Evolutionary conservation across 2,888 invertebrate genomes (phyloP).

Genomic region (Nasonia oneida): DNA sequence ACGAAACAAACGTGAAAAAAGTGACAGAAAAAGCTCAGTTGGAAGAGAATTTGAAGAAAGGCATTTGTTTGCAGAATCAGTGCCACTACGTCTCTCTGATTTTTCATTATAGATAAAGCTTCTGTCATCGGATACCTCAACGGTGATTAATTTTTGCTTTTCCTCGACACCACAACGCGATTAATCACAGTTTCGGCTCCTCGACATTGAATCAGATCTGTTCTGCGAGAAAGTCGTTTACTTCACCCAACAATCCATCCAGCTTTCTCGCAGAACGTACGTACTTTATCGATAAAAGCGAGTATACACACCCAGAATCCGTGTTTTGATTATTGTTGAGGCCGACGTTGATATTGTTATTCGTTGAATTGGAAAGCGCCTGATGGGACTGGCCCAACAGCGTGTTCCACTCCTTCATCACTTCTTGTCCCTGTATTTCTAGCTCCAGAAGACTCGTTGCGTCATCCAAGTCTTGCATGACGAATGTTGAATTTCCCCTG

Average conservation of each 20-base stretch:
- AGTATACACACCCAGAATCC: constrained; percentile 77
- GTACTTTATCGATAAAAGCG: constrained; percentile 29
- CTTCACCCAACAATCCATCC: not conserved
- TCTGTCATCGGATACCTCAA: constrained; percentile 5
- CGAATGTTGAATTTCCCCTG: constrained; percentile 75
- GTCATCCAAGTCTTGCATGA: constrained; percentile 81
- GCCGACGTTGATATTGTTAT: constrained; percentile 73
- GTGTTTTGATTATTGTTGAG: constrained; percentile 71
- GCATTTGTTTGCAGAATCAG: constrained; percentile 56
- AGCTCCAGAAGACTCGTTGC: constrained; percentile 80
- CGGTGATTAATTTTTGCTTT: constrained; percentile 22
- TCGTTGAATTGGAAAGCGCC: constrained; percentile 72
- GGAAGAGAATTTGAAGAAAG: constrained; percentile 50
- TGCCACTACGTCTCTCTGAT: constrained; percentile 37
- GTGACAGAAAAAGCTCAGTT: constrained; percentile 32
- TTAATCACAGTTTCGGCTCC: constrained; percentile 23
- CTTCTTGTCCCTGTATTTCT: constrained; percentile 80
- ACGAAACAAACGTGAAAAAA: constrained; percentile 40
- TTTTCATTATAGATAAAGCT: constrained; percentile 31
- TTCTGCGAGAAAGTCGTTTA: constrained; percentile 25
- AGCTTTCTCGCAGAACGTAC: constrained; percentile 37
- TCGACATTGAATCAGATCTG: not conserved
- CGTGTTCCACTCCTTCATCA: constrained; percentile 82
- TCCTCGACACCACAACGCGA: not conserved
- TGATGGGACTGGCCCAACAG: constrained; percentile 79